Percentiles rank a stretch among this genome's conserved stretches.
Evolutionary conservation across 35 echinoderm and acorn worm species (phyloP).

Genomic region (Heliocidaris erythrogramma): DNA sequence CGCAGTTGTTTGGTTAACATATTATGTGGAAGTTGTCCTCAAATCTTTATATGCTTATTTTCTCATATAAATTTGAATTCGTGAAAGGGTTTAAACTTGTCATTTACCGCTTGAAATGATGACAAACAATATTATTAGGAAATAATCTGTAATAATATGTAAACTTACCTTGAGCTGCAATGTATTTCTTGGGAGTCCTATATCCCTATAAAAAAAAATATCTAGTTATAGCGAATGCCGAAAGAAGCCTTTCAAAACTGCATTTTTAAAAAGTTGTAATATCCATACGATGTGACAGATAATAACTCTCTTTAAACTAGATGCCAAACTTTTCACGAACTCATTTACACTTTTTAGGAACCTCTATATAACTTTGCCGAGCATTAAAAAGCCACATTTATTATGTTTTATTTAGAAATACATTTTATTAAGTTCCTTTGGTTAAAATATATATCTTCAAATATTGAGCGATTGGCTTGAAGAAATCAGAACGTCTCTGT

Average conservation of each 20-base stretch:
- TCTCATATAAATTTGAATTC: too few relatives aligned
- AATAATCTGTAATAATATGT: neutral
- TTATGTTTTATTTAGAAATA: neutral
- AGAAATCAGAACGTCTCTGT: neutral
- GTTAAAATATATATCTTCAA: neutral
- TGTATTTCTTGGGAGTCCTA: neutral
- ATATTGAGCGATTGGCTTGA: too few relatives aligned
- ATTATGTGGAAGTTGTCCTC: too few relatives aligned
- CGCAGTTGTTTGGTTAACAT: too few relatives aligned
- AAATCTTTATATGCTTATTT: too few relatives aligned
- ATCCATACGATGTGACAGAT: neutral
- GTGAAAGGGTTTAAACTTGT: too few relatives aligned
- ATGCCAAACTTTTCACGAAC: neutral
- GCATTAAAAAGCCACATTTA: neutral
- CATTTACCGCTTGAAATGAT: too few relatives aligned
- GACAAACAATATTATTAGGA: too few relatives aligned
- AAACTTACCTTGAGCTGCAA: neutral
- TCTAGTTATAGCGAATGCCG: too few relatives aligned
- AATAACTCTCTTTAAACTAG: neutral
- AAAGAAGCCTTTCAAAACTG: neutral
- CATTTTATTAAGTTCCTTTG: neutral
- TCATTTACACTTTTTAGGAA: neutral
- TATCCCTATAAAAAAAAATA: neutral
- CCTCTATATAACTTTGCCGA: neutral
- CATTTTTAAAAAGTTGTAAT: neutral